Evolutionary conservation across 2,888 invertebrate species (phyloP), one percentile per base, ranked within the genome.

Genomic region (Sesia bembeciformis): DNA sequence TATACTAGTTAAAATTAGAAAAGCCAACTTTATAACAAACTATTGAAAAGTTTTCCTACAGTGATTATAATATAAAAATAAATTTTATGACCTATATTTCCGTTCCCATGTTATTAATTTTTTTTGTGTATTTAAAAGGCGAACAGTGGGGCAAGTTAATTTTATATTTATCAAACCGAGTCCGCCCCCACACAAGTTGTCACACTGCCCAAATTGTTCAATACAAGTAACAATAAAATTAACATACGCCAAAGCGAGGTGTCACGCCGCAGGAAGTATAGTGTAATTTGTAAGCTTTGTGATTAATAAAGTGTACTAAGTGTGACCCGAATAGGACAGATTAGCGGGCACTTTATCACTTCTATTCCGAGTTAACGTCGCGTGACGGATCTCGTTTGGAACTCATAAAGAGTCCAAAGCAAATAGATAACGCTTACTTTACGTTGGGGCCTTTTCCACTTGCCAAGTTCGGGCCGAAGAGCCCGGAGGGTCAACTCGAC

Each of bases 251-350:
- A 76, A 78, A 81, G 79, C 74, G 71, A 77, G 78, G 79, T 81
- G 87, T 85, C 87, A 82, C 81, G 78, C 72, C 76, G 78, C 86
- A 85, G 89, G 89, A 89, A 88, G 87, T 82, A 78, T 78, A 78
- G 74, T 72, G 86, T 88, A 87, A 88, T 89, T 89, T 89, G 89
- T 88, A 85, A 85, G 82, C 84, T 85, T 89, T 88, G 86, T 88
- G 89, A 89, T 89, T 89, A 89, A 89, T 89, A 89, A 89, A 89
- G 78, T 84, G 85, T 82, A 85, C 86, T 88, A 89, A 89, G 85
- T 89, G 89, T 80, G 86, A 80, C 88, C 83, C 86, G 84, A 88
- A 87, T 87, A 82, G 86, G 83, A 87, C 84, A 87, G 89, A 89
- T 89, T 89, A 89, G 88, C 85, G 87, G 80, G 74, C 89, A 85